Evolutionary conservation across 2,797 vertebrate species (phyloP).

Genomic region (Leptodactylus fallax): DNA sequence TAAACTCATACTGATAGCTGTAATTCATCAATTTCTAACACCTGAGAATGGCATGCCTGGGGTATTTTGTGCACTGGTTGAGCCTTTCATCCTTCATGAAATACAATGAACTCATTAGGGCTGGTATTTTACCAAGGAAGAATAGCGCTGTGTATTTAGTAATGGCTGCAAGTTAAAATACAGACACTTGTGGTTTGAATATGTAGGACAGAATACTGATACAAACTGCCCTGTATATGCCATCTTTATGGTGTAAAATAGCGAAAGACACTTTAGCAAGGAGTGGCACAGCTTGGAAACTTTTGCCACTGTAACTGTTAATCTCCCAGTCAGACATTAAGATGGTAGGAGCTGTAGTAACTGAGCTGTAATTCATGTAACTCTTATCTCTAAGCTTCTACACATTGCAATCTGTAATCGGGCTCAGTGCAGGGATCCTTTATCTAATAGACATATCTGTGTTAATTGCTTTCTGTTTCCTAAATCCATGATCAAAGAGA

Average conservation of each 20-base stretch:
- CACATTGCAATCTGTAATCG: slow-evolving; percentile 23
- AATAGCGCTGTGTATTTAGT: no score
- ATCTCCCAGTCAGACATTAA: slow-evolving; percentile 11
- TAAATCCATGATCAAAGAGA: slow-evolving; percentile 53
- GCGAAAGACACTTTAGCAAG: no score
- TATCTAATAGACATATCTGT: slow-evolving; percentile 55
- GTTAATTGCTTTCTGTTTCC: slow-evolving; percentile 51
- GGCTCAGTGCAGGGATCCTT: slow-evolving; percentile 18
- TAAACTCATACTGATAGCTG: no score
- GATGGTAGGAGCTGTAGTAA: background rate
- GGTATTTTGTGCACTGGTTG: no score
- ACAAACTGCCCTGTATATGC: background rate
- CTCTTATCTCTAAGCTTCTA: slow-evolving; percentile 11
- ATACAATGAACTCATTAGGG: no score
- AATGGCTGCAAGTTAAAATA: no score
- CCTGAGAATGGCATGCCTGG: no score
- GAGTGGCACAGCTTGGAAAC: background rate
- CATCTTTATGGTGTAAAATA: background rate
- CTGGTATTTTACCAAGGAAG: no score
- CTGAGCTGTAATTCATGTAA: slow-evolving; percentile 3
- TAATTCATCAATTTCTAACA: no score
- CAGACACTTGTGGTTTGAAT: no score
- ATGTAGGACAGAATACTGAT: no score
- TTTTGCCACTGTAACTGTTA: background rate
- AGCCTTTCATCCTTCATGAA: no score